Base-by-base conservation (phyloP, 2,113 vertebrate genomes). In the Cyprinodon tularosa region DNA sequence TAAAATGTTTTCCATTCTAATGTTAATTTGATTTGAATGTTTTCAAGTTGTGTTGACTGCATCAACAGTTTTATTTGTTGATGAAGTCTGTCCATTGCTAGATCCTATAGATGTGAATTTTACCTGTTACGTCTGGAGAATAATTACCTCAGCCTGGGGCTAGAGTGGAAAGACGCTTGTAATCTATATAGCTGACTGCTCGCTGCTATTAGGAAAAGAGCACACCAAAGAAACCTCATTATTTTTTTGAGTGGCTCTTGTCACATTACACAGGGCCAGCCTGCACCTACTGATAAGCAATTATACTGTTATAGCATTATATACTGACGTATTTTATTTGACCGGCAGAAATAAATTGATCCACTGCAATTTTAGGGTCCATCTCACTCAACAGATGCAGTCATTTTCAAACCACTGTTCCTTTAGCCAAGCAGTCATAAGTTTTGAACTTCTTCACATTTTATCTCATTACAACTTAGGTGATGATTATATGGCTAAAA, bases 221-320 rank as follows among this genome's bases (percentile, higher is more conserved):
- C 45, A 38, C 48, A 76, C 66, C 62, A 67, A 59, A 77, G 62
- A 72, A 62, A 74, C 29, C 77, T 88, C 71, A 82, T 84, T 81
- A 87, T 83, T 12, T 61, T 39, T 71, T 71, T 0, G 44, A 86
- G 71, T 68, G 59, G 72, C 81, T 84, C 62, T 78, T 40, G 63
- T 80, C 72, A 81, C 80, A 76, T 68, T 50, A 36, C 37, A 29
- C 29, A 83, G 71, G 74, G 17, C 6, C 50, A 57, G 20, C 50
- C 6, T 10, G 50, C 17, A 57, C 48, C 15, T 53, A 20, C 48
- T 53, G 20, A 57, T 15, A 9, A 20, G 50, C 50, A 57, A 57
- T 57, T 14, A 57, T n/a, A 57, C 50, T n/a, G 17, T 57, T 10
- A n/a, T 62, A 15, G 50, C 29, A 36, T 37, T 39, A 57, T 72